Base-by-base conservation (phyloP, 1,140 invertebrate genomes). In the Bombus ignitus region DNA sequence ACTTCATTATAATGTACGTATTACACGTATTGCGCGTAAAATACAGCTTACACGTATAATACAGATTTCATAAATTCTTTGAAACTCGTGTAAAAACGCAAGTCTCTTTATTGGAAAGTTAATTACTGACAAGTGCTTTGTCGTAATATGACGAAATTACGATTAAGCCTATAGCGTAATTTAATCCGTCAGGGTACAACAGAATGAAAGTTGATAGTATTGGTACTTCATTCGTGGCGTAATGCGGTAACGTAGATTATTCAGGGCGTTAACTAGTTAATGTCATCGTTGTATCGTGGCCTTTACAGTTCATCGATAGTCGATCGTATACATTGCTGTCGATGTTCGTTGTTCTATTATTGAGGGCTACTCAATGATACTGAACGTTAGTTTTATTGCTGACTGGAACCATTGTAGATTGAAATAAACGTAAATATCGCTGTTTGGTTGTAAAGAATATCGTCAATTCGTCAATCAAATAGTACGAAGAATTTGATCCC, bases 261-360 rank as follows among this genome's bases (percentile, higher is more conserved):
- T 77, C 75, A 39, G 57, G n/a, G 75, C 75, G 57, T 77, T 77
- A 77, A 77, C 57, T 22, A n/a, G 75, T 42, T 77, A 77, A 77
- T n/a, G 75, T 77, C 57, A 62, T 25, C 57, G 57, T 32, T 77
- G 75, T n/a, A 39, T 8, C 53, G 47, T 13, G 53, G 53, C 75
- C 37, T 77, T 77, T 25, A 42, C 75, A 22, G 57, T 62, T 62
- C 57, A 77, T 62, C 75, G 75, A 77, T 42, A 62, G 75, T 32
- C 4, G 32, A 37, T n/a, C 47, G 32, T 62, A 53, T 53, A 53
- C 47, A 22, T 53, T 22, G 47, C 47, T 53, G 18, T 53, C 47
- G 47, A 53, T 53, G 18, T 53, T 53, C 47, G 5, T 53, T 53
- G 47, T 53, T 53, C 47, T 53, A 22, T 53, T 22, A 53, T 22